phyloP scores from a whole-genome alignment of 2,888 invertebrate species.

The Drosophila sordidula region DNA sequence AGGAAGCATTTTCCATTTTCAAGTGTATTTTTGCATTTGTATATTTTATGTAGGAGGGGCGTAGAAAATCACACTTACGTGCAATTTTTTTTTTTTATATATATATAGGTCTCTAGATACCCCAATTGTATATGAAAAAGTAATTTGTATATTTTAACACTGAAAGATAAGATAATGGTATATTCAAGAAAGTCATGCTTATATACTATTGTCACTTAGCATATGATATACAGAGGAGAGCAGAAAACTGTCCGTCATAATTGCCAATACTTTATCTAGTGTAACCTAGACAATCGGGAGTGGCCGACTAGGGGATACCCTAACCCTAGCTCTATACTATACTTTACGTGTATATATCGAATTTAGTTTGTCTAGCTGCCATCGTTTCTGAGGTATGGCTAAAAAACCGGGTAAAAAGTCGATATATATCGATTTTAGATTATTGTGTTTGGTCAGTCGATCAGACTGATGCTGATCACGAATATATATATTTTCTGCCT shows the following conservation, averaged over 20 bases:
- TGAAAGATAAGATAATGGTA: slow-evolving; percentile 37
- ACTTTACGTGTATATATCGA: too few relatives aligned
- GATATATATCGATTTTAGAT: too few relatives aligned
- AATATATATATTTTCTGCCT: not conserved
- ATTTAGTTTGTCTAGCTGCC: too few relatives aligned
- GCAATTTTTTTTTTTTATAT: not conserved
- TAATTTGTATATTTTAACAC: slow-evolving; percentile 14
- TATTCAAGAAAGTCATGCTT: slow-evolving; percentile 4
- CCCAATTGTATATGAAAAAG: not conserved
- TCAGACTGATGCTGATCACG: too few relatives aligned
- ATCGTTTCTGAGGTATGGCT: too few relatives aligned
- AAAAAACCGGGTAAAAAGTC: too few relatives aligned
- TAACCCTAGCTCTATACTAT: too few relatives aligned
- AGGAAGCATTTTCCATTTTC: too few relatives aligned
- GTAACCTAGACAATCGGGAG: not conserved
- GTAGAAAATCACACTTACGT: too few relatives aligned
- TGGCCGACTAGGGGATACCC: too few relatives aligned
- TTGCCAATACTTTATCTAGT: not conserved
- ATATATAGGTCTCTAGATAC: slow-evolving; percentile 1
- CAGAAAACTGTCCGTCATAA: slow-evolving; percentile 4
- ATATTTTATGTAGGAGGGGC: too few relatives aligned
- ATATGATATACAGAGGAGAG: not conserved
- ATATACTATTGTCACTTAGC: not conserved
- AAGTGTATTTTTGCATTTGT: not conserved
- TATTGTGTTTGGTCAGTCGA: too few relatives aligned